Evolutionary conservation across 2,113 vertebrate genomes (phyloP).

Genomic region (Morone saxatilis): DNA sequence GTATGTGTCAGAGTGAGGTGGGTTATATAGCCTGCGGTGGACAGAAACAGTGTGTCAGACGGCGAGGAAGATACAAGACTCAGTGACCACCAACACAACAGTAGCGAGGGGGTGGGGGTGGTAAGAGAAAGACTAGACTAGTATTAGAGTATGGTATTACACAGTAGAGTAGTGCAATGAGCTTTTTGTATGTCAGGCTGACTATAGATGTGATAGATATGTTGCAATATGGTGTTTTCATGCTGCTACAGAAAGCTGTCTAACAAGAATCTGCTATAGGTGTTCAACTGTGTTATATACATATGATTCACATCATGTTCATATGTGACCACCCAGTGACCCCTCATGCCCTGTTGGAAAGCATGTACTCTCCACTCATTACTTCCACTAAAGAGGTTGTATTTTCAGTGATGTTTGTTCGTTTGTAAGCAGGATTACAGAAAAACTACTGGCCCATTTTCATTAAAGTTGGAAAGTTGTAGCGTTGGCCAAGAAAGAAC

Average conservation of each 20-base stretch:
- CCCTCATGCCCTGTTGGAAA: neutral
- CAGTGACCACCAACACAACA: constrained; percentile 29
- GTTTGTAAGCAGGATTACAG: no score
- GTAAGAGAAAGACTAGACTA: neutral
- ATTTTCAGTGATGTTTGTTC: neutral
- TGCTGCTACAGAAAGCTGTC: neutral
- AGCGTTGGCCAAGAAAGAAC: no score
- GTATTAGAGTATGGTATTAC: neutral
- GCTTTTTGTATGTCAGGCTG: neutral
- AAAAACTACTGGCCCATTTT: no score
- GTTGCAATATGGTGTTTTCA: neutral
- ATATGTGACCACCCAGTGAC: neutral
- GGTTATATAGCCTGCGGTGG: constrained; percentile 40
- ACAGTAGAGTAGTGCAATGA: neutral
- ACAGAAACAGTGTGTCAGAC: constrained; percentile 53
- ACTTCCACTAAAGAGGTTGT: no score
- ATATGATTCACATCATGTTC: neutral
- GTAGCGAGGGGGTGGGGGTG: neutral
- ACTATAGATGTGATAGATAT: neutral
- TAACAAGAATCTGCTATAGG: neutral
- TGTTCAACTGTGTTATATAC: neutral
- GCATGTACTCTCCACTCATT: neutral
- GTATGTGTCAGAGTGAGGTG: constrained; percentile 20
- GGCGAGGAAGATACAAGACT: constrained; percentile 23
- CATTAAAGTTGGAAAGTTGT: no score